phyloP scores from a whole-genome alignment of 35 echinoderm and acorn worm genomes.

The Acanthaster planci region DNA sequence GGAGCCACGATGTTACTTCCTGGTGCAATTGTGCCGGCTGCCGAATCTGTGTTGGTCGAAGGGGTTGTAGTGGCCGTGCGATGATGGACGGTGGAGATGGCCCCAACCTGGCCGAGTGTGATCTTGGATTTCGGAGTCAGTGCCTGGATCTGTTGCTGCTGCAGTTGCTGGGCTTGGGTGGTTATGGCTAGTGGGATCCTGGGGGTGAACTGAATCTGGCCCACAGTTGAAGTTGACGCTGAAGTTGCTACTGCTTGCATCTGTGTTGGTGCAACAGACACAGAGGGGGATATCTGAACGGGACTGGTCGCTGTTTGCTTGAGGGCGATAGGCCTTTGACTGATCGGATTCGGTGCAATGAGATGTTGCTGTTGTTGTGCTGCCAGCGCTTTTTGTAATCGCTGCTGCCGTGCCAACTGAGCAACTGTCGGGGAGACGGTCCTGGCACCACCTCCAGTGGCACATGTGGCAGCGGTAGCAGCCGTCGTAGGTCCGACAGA shows the following conservation, averaged over 20 bases:
- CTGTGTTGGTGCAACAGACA: conserved; percentile 45
- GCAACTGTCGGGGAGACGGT: neutral
- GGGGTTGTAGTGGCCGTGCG: neutral
- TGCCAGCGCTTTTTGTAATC: conserved; percentile 29
- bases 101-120: conserved; percentile 60
- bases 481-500: conserved; percentile 32
- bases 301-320: conserved; percentile 28
- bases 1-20: neutral
- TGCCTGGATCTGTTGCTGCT: conserved; percentile 20
- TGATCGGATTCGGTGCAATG: conserved; percentile 27
- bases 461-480: conserved; percentile 28
- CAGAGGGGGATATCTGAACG: conserved; percentile 23
- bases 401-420: conserved; percentile 25
- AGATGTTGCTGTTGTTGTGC: conserved; percentile 20
- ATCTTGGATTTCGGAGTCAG: conserved; percentile 21
- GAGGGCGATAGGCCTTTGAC: conserved; percentile 21
- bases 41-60: conserved; percentile 1
- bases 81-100: conserved; percentile 47
- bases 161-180: conserved; percentile 25
- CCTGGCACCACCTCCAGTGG: neutral
- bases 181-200: conserved; percentile 30
- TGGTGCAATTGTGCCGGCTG: conserved; percentile 26
- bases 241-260: conserved; percentile 30
- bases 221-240: conserved; percentile 33
- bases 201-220: conserved; percentile 28